These are phyloP conservation scores for Trachymyrmex septentrionalis DNA, from an alignment of 1,140 invertebrate genomes.

Conservation along the genomic window DNA sequence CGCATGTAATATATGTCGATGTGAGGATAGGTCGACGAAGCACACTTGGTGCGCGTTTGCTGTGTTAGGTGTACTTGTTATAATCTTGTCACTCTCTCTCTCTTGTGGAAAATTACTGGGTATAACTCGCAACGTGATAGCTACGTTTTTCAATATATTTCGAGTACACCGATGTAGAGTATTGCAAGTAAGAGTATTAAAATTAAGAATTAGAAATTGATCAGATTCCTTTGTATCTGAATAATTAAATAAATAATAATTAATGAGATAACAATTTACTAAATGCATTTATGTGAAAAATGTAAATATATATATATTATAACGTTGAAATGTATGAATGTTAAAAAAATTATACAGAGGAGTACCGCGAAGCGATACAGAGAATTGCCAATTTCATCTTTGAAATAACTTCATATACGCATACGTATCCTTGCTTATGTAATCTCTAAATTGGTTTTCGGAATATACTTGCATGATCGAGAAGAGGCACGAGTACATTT, in stretches of 20 bases:
- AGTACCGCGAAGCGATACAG: background rate
- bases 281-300: background rate
- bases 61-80: slow-evolving; percentile 37
- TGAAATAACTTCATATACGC: background rate
- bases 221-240: background rate
- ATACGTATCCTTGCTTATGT: background rate
- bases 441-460: background rate
- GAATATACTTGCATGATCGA: background rate
- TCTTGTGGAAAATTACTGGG: slow-evolving; percentile 72
- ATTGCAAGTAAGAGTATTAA: background rate
- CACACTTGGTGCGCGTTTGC: slow-evolving; percentile 43
- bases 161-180: background rate
- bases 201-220: background rate
- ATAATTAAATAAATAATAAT: background rate
- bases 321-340: background rate
- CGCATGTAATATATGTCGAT: background rate
- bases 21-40: background rate
- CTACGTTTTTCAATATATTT: slow-evolving; percentile 9
- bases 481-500: background rate
- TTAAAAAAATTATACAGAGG: background rate
- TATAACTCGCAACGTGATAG: background rate
- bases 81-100: slow-evolving; percentile 60
- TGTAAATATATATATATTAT: background rate
- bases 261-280: background rate
- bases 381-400: background rate